Evolutionary conservation across 2,113 vertebrate species (phyloP).

Genomic region (Centropus bengalensis): DNA sequence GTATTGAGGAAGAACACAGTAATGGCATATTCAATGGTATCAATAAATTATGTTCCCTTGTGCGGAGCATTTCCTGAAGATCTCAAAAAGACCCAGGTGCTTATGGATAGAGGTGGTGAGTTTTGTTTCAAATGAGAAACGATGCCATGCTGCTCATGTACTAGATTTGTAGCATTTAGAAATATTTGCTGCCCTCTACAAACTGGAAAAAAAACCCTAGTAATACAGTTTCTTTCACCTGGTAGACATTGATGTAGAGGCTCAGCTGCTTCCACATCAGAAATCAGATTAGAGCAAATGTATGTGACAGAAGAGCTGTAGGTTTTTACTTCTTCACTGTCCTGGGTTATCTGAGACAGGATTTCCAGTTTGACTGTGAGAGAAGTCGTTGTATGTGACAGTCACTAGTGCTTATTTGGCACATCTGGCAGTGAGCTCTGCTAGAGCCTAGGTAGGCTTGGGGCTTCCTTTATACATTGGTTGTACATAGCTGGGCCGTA

Average conservation of each 20-base stretch:
- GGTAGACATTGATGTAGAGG: not conserved
- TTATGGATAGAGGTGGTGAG: not conserved
- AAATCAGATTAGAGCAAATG: not conserved
- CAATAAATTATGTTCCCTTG: not conserved
- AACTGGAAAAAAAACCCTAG: not conserved
- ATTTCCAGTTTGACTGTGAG: not conserved
- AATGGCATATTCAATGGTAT: not conserved
- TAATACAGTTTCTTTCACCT: not conserved
- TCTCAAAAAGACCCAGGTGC: not conserved
- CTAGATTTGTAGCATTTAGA: not conserved
- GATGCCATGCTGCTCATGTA: not conserved
- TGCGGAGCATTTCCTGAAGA: not conserved
- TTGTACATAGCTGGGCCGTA: not conserved
- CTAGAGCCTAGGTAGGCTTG: not conserved
- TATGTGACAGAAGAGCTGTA: not conserved
- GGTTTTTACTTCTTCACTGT: not conserved
- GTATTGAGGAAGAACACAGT: not conserved
- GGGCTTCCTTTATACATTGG: not conserved
- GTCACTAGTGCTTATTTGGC: not conserved
- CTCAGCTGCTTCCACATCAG: not conserved
- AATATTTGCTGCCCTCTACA: not conserved
- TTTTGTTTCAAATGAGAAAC: conserved; percentile 14
- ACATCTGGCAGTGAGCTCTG: not conserved
- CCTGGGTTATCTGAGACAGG: not conserved
- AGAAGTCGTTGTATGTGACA: not conserved